Evolutionary conservation across 2,888 invertebrate genomes (phyloP).

Genomic region (Cosmorhoe ocellata): DNA sequence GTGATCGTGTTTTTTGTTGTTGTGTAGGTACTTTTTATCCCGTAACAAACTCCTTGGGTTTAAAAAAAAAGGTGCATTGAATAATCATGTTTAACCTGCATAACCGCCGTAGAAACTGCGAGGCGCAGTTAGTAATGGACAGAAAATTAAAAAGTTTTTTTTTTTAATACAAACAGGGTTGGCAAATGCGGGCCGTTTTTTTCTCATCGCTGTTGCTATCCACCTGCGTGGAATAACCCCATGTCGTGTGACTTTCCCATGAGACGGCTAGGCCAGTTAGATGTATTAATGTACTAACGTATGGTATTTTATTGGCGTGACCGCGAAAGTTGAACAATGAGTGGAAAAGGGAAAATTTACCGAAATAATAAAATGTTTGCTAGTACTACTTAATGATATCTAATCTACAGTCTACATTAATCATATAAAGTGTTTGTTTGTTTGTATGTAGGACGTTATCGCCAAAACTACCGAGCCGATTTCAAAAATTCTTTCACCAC

Average conservation of each 20-base stretch:
- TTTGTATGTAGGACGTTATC: no score
- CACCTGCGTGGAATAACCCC: slow-evolving; percentile 15
- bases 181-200: slow-evolving; percentile 8
- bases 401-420: no score
- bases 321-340: slow-evolving; percentile 24
- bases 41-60: no score
- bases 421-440: no score
- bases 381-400: neutral
- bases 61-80: no score
- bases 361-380: slow-evolving; percentile 4
- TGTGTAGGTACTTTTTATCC: no score
- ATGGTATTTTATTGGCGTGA: slow-evolving; percentile 28
- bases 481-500: no score
- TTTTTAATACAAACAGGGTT: neutral
- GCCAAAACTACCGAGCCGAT: no score
- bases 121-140: neutral
- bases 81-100: no score
- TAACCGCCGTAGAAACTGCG: no score
- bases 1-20: no score
- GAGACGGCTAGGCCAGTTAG: slow-evolving; percentile 24
- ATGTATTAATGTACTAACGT: slow-evolving; percentile 25
- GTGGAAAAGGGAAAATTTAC: slow-evolving; percentile 1
- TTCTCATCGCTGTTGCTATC: slow-evolving; percentile 8
- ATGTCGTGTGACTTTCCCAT: slow-evolving; percentile 48
- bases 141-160: neutral